Evolutionary conservation across 2,797 vertebrate genomes (phyloP), one percentile per base, ranked within the genome.

Genomic region (Anisognathus igniventris): DNA sequence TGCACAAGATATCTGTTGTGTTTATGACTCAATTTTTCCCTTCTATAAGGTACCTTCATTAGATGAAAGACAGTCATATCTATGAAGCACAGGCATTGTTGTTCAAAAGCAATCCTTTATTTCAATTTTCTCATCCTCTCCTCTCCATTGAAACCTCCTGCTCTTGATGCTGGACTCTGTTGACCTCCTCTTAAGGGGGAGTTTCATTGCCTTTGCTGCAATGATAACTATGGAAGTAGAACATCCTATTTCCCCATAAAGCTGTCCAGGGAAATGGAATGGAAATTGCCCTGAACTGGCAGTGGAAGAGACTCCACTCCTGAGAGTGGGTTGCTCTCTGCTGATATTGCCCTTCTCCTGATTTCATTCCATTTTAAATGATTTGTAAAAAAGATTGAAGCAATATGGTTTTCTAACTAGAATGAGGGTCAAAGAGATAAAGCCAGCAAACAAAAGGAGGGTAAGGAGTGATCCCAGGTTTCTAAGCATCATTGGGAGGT

Each of bases 221-320:
- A 23, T 73, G 89, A 90, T 91, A 95, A 88, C 91, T 93, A 74
- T 37, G 87, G 94, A 95, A 95, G 82, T 94, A 95, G 92, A 96
- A 96, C 92, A 96, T 92, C 60, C 89, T 78, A 96, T 94, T 93
- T 93, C 44, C 76, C 37, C 78, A 62, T 94, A 95, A 95, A 95
- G 91, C 94, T 78, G 62, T 67, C 87, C 67, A 73, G 92, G 95
- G 92, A 96, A 84, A 92, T 76, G 64, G 71, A 93, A 91, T 92
- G 79, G 79, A 91, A 92, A 95, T 95, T 93, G 66, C 91, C 54
- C 90, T 83, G 87, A 91, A 58, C 75, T 92, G 88, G 65, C 65
- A 90, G 18, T 31, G 65, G 78, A 88, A 80, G 73, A 67, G 37
- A 88, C 75, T 88, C 87, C 56, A 60, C 64, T 94, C 73, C 76